Evolutionary conservation across 2,888 invertebrate genomes (phyloP).

Genomic region (Caenorhabditis plicata): DNA sequence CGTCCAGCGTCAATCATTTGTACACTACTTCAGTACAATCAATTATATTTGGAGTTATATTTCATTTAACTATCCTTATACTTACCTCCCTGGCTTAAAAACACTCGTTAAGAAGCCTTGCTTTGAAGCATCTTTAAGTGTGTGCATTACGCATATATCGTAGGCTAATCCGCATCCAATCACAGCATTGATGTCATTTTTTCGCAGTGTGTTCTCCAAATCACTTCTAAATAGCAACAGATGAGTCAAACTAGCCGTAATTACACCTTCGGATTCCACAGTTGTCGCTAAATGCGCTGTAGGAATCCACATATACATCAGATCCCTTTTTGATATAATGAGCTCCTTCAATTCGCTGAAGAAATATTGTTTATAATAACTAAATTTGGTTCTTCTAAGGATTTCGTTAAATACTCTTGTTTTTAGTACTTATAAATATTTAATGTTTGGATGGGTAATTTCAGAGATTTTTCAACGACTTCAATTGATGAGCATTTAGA

Average conservation of each 20-base stretch:
- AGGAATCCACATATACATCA: slow-evolving; percentile 91
- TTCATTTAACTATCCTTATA: background rate
- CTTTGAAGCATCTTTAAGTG: slow-evolving; percentile 44
- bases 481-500: background rate
- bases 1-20: no score
- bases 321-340: slow-evolving; percentile 73
- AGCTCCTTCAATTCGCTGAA: slow-evolving; percentile 39
- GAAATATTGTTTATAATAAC: background rate
- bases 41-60: no score
- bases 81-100: slow-evolving; percentile 52
- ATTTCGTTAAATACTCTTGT: no score
- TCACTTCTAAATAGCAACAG: slow-evolving; percentile 77
- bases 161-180: slow-evolving; percentile 92
- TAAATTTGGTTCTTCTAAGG: background rate
- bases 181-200: slow-evolving; percentile 83
- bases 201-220: slow-evolving; percentile 78
- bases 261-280: slow-evolving; percentile 74
- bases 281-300: slow-evolving; percentile 98
- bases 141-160: slow-evolving; percentile 80
- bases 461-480: no score
- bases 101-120: slow-evolving; percentile 55
- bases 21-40: no score
- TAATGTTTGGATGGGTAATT: no score
- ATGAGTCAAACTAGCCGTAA: no score
- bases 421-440: no score